Conservation (phyloP, 1,140 invertebrate genomes). For the Scaptomyza pallida region DNA sequence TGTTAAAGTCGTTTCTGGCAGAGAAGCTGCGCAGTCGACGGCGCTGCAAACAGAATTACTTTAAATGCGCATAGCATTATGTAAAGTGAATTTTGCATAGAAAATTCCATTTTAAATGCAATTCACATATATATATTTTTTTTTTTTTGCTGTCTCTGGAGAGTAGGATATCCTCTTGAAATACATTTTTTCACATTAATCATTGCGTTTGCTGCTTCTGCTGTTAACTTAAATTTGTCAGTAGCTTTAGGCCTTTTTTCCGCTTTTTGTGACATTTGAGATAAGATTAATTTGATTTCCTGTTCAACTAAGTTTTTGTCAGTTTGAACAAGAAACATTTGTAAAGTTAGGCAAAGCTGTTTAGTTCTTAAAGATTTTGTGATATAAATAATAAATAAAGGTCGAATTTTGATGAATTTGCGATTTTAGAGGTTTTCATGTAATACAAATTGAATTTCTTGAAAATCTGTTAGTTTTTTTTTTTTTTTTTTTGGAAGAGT, state of each 20-base stretch:
- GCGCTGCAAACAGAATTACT: slow-evolving; percentile 10
- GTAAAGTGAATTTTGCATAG: slow-evolving; percentile 32
- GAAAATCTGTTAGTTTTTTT: too few relatives aligned
- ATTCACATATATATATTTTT: not conserved
- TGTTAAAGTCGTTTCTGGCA: slow-evolving; percentile 48
- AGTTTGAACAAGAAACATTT: too few relatives aligned
- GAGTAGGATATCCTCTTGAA: not conserved
- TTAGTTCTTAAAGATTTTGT: too few relatives aligned
- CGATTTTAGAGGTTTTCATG: too few relatives aligned
- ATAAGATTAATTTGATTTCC: not conserved
- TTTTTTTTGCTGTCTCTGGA: not conserved
- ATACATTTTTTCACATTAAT: not conserved
- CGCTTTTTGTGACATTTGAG: not conserved
- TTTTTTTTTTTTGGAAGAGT: too few relatives aligned
- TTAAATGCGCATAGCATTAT: slow-evolving; percentile 51
- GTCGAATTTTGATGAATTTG: too few relatives aligned
- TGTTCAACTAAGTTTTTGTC: not conserved
- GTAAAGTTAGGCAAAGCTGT: too few relatives aligned
- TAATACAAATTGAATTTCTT: too few relatives aligned
- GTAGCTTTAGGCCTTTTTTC: not conserved
- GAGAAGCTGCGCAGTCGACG: slow-evolving; percentile 10
- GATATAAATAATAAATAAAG: too few relatives aligned
- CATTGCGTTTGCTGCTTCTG: not conserved
- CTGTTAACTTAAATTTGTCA: not conserved
- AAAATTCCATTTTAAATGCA: slow-evolving; percentile 45